These are phyloP conservation scores for Amphiura filiformis DNA, from an alignment of 35 echinoderm and acorn worm species.

Conservation along the genomic window DNA sequence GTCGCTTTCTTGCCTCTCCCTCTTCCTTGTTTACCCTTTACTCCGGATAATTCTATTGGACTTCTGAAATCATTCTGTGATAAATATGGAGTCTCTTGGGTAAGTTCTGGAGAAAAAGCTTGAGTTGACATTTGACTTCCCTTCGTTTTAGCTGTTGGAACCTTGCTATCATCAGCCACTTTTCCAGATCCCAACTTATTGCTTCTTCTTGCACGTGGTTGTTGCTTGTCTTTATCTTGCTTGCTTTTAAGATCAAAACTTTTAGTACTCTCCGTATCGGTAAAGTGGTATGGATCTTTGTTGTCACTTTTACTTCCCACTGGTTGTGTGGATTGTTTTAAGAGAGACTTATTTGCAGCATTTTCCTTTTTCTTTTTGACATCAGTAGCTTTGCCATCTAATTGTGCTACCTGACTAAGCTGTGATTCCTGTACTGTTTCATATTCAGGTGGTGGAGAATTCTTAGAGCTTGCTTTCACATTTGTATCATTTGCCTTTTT, in stretches of 20 bases:
- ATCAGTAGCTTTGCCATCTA: not conserved
- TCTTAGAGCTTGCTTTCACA: too few relatives aligned
- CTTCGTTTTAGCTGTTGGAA: too few relatives aligned
- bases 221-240: not conserved
- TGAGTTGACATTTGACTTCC: not conserved
- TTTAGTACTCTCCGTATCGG: not conserved
- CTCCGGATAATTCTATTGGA: not conserved
- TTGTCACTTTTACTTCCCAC: not conserved
- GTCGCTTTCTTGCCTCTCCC: too few relatives aligned
- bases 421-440: not conserved
- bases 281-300: not conserved
- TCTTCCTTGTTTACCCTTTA: too few relatives aligned
- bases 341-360: not conserved
- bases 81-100: not conserved
- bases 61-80: slow-evolving; percentile 9
- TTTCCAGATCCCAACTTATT: not conserved
- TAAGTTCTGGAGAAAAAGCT: not conserved
- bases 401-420: not conserved
- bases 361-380: not conserved
- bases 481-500: too few relatives aligned
- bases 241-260: not conserved
- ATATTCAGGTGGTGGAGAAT: not conserved
- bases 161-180: too few relatives aligned
- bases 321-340: not conserved
- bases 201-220: not conserved